These are phyloP conservation scores for Ophion slaviceki DNA, from an alignment of 2,888 invertebrate genomes.

Conservation along the genomic window DNA sequence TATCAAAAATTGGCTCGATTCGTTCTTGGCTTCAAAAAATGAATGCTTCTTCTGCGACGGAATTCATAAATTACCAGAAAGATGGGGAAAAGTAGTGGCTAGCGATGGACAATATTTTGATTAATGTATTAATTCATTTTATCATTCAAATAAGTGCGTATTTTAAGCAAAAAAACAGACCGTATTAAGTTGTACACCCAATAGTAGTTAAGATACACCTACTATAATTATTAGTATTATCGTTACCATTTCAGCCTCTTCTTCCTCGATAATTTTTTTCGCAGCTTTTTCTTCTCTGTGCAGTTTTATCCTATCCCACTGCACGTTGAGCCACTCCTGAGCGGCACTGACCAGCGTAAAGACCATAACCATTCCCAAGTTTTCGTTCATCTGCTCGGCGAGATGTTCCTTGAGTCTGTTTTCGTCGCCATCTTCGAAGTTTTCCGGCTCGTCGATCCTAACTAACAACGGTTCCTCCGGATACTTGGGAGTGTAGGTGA, in stretches of 20 bases:
- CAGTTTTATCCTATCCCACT: conserved; percentile 92
- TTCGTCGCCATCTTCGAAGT: conserved; percentile 90
- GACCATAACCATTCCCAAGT: conserved; percentile 98
- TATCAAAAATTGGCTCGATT: too few species aligned
- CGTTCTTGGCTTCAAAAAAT: too few species aligned
- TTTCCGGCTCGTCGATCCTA: conserved; percentile 90
- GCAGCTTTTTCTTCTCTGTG: conserved; percentile 89
- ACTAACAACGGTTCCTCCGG: conserved; percentile 94
- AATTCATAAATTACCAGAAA: too few species aligned
- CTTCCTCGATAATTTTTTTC: conserved; percentile 89
- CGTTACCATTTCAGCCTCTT: conserved; percentile 93
- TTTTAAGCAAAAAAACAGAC: too few species aligned
- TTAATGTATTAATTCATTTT: too few species aligned
- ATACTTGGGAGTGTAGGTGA: conserved; percentile 94
- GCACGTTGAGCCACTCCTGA: conserved; percentile 95
- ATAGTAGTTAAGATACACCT: not conserved
- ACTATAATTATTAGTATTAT: not conserved
- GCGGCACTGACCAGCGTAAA: conserved; percentile 97
- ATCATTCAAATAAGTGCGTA: too few species aligned
- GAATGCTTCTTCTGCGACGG: too few species aligned
- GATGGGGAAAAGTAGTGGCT: too few species aligned
- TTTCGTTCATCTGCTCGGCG: conserved; percentile 90
- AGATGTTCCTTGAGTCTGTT: conserved; percentile 88
- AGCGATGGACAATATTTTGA: too few species aligned
- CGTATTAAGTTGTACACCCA: too few species aligned